These are phyloP conservation scores for Idaea straminata DNA, from an alignment of 2,888 invertebrate genomes.

Conservation along the genomic window DNA sequence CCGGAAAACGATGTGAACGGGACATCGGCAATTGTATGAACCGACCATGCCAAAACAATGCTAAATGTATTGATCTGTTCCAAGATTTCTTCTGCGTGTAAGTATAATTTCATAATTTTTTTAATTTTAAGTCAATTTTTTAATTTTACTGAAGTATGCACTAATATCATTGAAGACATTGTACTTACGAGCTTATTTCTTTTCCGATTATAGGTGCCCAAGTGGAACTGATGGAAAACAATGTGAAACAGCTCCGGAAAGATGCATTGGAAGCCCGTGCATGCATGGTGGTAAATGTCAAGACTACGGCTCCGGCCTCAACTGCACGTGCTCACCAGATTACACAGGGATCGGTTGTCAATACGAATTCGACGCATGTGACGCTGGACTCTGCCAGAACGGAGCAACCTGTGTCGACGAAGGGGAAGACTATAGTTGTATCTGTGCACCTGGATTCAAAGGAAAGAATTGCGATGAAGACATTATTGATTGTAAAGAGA, in stretches of 20 bases:
- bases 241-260: conserved; percentile 97
- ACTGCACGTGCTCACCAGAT: conserved; percentile 94
- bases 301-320: conserved; percentile 96
- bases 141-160: not conserved
- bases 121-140: conserved; percentile 5
- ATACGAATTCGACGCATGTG: conserved; percentile 96
- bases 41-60: conserved; percentile 95
- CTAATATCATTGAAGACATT: conserved; percentile 1
- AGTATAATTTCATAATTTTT: conserved; percentile 57
- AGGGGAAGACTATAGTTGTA: conserved; percentile 90
- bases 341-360: conserved; percentile 94
- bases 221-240: conserved; percentile 98
- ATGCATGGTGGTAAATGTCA: conserved; percentile 98
- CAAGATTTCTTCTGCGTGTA: conserved; percentile 94
- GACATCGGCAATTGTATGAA: conserved; percentile 94
- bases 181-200: conserved; percentile 6
- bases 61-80: conserved; percentile 94
- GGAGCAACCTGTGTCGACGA: conserved; percentile 95
- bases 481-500: conserved; percentile 94
- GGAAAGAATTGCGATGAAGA: conserved; percentile 95
- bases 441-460: conserved; percentile 89
- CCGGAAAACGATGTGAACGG: conserved; percentile 89
- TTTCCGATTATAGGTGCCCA: conserved; percentile 83
- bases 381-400: conserved; percentile 93
- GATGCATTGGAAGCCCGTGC: conserved; percentile 95